Evolutionary conservation across 1,140 invertebrate species (phyloP).

Genomic region (Drosophila nigromelanica): DNA sequence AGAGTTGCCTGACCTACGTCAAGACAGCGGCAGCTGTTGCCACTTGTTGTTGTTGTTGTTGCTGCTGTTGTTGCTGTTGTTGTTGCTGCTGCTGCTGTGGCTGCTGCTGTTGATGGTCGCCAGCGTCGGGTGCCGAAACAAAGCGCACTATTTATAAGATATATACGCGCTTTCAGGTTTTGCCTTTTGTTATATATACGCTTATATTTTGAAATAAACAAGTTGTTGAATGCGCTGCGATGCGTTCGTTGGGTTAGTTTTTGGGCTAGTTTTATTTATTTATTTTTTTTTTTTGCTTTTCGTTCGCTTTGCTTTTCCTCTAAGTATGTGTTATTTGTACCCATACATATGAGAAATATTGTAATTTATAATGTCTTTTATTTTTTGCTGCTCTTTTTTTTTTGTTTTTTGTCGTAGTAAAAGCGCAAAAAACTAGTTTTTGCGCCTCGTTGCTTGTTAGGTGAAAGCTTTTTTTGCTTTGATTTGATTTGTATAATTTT

Average conservation of each 20-base stretch:
- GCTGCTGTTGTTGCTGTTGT: background rate
- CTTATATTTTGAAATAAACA: slow-evolving; percentile 80
- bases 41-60: slow-evolving; percentile 19
- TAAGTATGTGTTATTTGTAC: slow-evolving; percentile 11
- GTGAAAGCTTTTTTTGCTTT: slow-evolving; percentile 76
- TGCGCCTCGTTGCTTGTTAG: slow-evolving; percentile 40
- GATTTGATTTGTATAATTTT: slow-evolving; percentile 30
- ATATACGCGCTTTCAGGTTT: slow-evolving; percentile 70
- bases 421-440: slow-evolving; percentile 68
- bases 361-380: slow-evolving; percentile 78
- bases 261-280: slow-evolving; percentile 31
- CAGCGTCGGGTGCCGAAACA: slow-evolving; percentile 66
- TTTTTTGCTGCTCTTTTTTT: slow-evolving; percentile 46
- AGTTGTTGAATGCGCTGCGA: slow-evolving; percentile 75
- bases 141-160: slow-evolving; percentile 80
- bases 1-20: slow-evolving; percentile 70
- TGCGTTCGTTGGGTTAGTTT: slow-evolving; percentile 50
- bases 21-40: slow-evolving; percentile 41
- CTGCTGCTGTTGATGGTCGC: slow-evolving; percentile 28
- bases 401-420: slow-evolving; percentile 31
- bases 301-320: slow-evolving; percentile 16
- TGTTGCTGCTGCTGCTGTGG: slow-evolving; percentile 13
- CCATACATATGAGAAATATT: slow-evolving; percentile 47
- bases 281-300: background rate
- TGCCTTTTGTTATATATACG: slow-evolving; percentile 58